Conservation (phyloP, 2,113 vertebrate species). For the Symphodus melops region DNA sequence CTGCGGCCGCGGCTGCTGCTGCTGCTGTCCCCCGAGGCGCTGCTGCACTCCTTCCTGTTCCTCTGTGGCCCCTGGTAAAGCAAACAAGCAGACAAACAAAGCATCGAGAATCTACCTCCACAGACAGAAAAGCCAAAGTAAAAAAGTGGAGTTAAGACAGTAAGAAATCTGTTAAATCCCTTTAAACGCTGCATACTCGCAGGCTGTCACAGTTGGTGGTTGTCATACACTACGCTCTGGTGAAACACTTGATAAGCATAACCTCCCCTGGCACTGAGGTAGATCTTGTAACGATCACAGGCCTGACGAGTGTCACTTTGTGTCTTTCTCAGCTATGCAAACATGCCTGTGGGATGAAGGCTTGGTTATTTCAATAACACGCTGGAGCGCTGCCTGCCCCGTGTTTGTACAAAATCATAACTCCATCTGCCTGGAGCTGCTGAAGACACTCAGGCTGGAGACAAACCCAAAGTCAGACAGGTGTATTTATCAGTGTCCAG, state of each 20-base stretch:
- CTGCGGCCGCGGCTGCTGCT: slow-evolving; percentile 73
- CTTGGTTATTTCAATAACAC: slow-evolving; percentile 42
- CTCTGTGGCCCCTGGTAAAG: slow-evolving; percentile 88
- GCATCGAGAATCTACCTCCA: slow-evolving; percentile 15
- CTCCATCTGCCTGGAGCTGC: slow-evolving; percentile 37
- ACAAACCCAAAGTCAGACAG: slow-evolving; percentile 8
- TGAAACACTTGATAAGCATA: slow-evolving; percentile 47
- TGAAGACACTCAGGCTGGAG: background rate
- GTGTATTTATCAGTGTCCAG: slow-evolving; percentile 17
- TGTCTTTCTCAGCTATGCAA: slow-evolving; percentile 40
- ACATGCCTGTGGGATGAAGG: slow-evolving; percentile 45
- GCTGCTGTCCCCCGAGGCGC: slow-evolving; percentile 86
- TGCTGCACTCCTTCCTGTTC: slow-evolving; percentile 89
- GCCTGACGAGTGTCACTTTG: slow-evolving; percentile 48
- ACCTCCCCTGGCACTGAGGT: slow-evolving; percentile 36
- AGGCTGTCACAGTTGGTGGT: slow-evolving; percentile 32
- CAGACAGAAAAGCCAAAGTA: slow-evolving; percentile 4
- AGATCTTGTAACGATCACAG: slow-evolving; percentile 44
- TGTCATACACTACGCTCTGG: slow-evolving; percentile 1
- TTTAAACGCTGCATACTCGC: slow-evolving; percentile 34
- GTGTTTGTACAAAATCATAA: slow-evolving; percentile 38
- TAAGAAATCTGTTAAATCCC: slow-evolving; percentile 30
- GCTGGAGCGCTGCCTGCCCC: slow-evolving; percentile 9
- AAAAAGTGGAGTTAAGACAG: slow-evolving; percentile 34
- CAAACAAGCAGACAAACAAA: slow-evolving; percentile 35